phyloP scores from a whole-genome alignment of 2,888 invertebrate genomes.

The Chymomyza procnemis region DNA sequence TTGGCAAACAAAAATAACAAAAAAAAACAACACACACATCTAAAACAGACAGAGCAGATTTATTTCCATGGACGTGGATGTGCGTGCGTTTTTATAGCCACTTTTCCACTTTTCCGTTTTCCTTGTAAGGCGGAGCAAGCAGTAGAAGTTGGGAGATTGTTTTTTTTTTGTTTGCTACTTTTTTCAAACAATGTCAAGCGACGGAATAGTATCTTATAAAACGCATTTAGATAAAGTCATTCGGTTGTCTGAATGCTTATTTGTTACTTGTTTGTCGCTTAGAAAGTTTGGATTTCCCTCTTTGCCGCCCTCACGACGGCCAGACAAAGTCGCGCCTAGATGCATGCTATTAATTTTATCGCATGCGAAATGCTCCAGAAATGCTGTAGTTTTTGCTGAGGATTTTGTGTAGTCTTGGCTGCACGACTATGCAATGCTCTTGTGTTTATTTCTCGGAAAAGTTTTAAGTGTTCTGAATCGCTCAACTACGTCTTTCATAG shows the following conservation, averaged over 20 bases:
- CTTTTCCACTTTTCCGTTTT: not conserved
- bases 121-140: not conserved
- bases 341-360: conserved; percentile 29
- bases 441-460: no score
- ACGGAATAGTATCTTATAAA: conserved; percentile 6
- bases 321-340: conserved; percentile 37
- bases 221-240: conserved; percentile 37
- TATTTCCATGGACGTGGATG: not conserved
- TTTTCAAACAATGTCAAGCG: not conserved
- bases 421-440: no score
- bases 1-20: not conserved
- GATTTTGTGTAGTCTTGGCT: no score
- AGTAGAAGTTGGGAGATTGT: no score
- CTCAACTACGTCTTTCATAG: no score
- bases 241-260: conserved; percentile 15
- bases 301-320: not conserved
- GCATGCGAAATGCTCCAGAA: conserved; percentile 11
- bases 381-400: conserved; percentile 21
- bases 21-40: not conserved
- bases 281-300: conserved; percentile 22
- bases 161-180: not conserved
- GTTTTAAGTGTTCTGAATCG: no score
- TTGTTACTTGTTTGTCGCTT: conserved; percentile 4
- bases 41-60: not conserved
- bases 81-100: not conserved